phyloP scores from a whole-genome alignment of 2,888 invertebrate genomes.

The Pachymerium ferrugineum region DNA sequence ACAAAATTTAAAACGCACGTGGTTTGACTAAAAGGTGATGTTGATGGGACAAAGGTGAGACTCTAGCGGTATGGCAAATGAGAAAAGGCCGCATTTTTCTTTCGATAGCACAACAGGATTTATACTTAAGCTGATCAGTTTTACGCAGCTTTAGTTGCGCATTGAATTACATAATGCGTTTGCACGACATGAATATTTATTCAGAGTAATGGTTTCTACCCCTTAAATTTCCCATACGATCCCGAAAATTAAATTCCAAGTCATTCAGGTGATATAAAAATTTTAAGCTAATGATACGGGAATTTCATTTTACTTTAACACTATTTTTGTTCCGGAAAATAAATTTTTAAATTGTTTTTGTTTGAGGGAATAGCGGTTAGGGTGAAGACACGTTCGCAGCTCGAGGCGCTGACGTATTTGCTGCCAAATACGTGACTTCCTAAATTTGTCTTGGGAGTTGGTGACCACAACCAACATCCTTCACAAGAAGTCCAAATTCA shows the following conservation, averaged over 20 bases:
- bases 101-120: too few species aligned
- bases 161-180: too few species aligned
- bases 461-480: constrained; percentile 5
- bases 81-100: too few species aligned
- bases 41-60: background rate
- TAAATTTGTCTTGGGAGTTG: constrained; percentile 17
- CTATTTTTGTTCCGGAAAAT: background rate
- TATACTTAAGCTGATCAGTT: too few species aligned
- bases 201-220: too few species aligned
- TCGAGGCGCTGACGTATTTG: background rate
- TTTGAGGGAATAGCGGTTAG: background rate
- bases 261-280: too few species aligned
- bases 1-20: constrained; percentile 18
- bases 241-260: too few species aligned
- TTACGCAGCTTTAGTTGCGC: too few species aligned
- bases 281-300: too few species aligned
- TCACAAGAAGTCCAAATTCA: background rate
- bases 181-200: too few species aligned
- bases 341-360: background rate
- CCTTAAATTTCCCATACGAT: too few species aligned
- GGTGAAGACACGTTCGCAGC: background rate
- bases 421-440: background rate
- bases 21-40: background rate
- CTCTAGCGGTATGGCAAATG: background rate
- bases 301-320: background rate